Evolutionary conservation across 2,797 vertebrate species (phyloP).

Genomic region (Labeo calbasu): DNA sequence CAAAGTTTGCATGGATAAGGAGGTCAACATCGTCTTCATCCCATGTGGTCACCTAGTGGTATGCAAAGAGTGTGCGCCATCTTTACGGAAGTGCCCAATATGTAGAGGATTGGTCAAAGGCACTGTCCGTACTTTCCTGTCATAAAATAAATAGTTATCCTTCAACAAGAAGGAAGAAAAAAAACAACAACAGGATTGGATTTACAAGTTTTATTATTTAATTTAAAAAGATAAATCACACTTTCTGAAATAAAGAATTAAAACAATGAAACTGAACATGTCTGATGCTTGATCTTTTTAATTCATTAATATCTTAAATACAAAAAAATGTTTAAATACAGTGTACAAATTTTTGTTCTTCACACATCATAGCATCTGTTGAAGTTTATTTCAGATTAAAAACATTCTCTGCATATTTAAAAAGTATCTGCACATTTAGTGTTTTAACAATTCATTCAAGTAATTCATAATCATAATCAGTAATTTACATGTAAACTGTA

Average conservation of each 20-base stretch:
- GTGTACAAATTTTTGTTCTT: neutral
- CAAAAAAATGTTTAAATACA: neutral
- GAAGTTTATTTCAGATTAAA: neutral
- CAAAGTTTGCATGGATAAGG: slow-evolving; percentile 99
- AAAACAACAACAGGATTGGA: too few species aligned
- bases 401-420: neutral
- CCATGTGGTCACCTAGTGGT: slow-evolving; percentile 98
- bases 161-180: too few species aligned
- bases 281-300: neutral
- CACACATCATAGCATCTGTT: neutral
- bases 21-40: slow-evolving; percentile 98
- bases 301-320: neutral
- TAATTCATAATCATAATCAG: neutral
- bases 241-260: too few species aligned
- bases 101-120: slow-evolving; percentile 96
- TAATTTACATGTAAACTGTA: neutral
- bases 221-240: too few species aligned
- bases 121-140: slow-evolving; percentile 95
- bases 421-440: neutral
- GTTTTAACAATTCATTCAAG: neutral
- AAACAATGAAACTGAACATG: neutral
- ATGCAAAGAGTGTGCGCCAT: slow-evolving; percentile 95
- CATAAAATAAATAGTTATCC: slow-evolving; percentile 66
- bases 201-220: too few species aligned
- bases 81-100: slow-evolving; percentile 94